Conservation (phyloP, 64 coral and sea anemone genomes). For the Montipora capricornis region DNA sequence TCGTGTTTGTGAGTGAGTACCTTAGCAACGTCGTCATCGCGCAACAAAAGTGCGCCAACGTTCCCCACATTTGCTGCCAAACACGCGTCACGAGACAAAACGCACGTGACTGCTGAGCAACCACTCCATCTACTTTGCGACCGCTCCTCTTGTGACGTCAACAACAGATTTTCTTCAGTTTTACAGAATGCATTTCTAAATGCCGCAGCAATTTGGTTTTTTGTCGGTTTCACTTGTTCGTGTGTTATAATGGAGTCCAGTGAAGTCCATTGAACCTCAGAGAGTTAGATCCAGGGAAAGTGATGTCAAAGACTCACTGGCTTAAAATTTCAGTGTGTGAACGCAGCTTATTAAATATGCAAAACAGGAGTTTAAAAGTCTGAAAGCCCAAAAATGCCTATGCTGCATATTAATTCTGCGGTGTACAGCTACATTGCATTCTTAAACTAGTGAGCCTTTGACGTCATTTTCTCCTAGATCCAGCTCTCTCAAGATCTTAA, state of each 20-base stretch:
- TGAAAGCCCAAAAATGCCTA: no score
- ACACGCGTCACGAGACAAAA: slow-evolving; percentile 69
- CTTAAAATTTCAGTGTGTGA: no score
- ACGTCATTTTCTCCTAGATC: no score
- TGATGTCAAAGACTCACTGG: no score
- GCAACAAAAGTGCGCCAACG: slow-evolving; percentile 86
- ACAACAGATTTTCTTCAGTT: slow-evolving; percentile 70
- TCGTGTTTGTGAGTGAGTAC: slow-evolving; percentile 86
- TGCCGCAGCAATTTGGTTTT: slow-evolving; percentile 50
- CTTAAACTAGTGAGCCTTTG: no score
- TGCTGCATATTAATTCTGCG: no score
- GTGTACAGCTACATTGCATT: no score
- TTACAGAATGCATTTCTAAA: slow-evolving; percentile 70
- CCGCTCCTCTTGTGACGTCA: slow-evolving; percentile 63
- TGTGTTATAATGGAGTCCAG: slow-evolving; percentile 33
- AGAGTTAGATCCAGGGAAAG: no score
- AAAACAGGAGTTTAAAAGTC: no score
- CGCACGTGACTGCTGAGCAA: slow-evolving; percentile 95
- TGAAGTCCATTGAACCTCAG: no score
- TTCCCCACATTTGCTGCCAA: slow-evolving; percentile 83
- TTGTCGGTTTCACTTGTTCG: slow-evolving; percentile 1
- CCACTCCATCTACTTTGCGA: slow-evolving; percentile 89
- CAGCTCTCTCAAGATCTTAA: no score
- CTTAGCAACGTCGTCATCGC: slow-evolving; percentile 74
- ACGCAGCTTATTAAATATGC: no score